Base-by-base conservation (phyloP, 2,888 invertebrate species). In the Tinea semifulvella region DNA sequence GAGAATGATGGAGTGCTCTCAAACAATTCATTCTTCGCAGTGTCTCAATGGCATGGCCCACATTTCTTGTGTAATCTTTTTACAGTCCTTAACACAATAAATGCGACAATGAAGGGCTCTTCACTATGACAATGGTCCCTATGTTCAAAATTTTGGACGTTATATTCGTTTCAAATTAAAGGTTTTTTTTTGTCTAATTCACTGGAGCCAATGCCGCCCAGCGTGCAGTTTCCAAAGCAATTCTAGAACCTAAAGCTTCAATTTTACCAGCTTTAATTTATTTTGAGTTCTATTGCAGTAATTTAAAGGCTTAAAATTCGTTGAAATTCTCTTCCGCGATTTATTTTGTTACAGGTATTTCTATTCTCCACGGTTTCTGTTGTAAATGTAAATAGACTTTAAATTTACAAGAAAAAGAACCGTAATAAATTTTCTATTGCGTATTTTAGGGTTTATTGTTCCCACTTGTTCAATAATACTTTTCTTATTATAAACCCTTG, bases 1-100 rank as follows among this genome's bases (percentile, higher is more conserved):
- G 69, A 65, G 65, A 49, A 73, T 75, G 77, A 79, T 76, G 73
- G 77, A 80, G 71, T 54, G 74, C 63, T 58, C 64, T 65, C 69
- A 77, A 74, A 77, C 77, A 76, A 77, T 77, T 64, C 68, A 63
- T 68, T 66, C 65, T 65, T 61, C 50, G 48, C 54, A 52, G 50
- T 56, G 61, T 63, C 65, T 77, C 73, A 77, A 80, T 74, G 70
- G 72, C 55, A 46, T 66, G 66, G 68, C 67, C 70, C 70, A 73
- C 67, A 75, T 76, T 73, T 69, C 63, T 68, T 61, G 65, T 68
- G 11, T 71, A 66, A 71, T 67, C 69, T 75, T 75, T 76, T 73
- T 69, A 68, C 53, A 65, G 61, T 31, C 3, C 16, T 10, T 19
- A 25, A 22, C 48, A 77, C 73, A 73, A 76, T 67, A 48, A 52